These are phyloP conservation scores for Hoplodrina ambigua DNA, from an alignment of 2,888 invertebrate genomes.

Conservation along the genomic window DNA sequence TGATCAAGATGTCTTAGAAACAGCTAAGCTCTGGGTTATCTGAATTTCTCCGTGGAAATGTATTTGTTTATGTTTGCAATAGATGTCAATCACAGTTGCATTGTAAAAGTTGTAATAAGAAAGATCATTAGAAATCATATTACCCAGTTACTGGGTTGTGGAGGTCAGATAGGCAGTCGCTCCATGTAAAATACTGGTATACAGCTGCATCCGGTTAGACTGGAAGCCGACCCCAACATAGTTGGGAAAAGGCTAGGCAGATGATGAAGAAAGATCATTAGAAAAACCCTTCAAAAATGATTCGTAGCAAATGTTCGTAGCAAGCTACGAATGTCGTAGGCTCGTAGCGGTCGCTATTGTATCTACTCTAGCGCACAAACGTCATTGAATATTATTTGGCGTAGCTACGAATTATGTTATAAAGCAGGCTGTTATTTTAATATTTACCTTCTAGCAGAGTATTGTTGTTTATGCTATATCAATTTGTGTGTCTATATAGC, in stretches of 20 bases:
- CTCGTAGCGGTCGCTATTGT: background rate
- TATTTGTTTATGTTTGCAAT: background rate
- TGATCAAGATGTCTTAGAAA: conserved; percentile 4
- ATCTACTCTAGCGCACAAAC: background rate
- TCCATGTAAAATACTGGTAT: no score
- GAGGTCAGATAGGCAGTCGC: no score
- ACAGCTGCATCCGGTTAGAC: no score
- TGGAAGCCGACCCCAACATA: no score
- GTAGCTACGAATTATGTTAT: background rate
- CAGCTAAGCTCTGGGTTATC: background rate
- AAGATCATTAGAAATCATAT: background rate
- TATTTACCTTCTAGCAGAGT: background rate
- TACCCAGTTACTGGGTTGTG: no score
- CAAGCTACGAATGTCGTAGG: conserved; percentile 20
- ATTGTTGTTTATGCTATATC: background rate
- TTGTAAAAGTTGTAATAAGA: background rate
- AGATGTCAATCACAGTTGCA: background rate
- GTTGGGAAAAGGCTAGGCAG: no score
- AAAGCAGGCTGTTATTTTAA: background rate
- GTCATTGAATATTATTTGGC: no score
- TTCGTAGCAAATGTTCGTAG: conserved; percentile 10
- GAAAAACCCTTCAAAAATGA: background rate
- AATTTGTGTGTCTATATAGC: background rate
- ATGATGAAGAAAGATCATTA: background rate
- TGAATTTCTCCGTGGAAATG: background rate